phyloP scores from a whole-genome alignment of 2,888 invertebrate genomes.

The Hylaea fasciaria region DNA sequence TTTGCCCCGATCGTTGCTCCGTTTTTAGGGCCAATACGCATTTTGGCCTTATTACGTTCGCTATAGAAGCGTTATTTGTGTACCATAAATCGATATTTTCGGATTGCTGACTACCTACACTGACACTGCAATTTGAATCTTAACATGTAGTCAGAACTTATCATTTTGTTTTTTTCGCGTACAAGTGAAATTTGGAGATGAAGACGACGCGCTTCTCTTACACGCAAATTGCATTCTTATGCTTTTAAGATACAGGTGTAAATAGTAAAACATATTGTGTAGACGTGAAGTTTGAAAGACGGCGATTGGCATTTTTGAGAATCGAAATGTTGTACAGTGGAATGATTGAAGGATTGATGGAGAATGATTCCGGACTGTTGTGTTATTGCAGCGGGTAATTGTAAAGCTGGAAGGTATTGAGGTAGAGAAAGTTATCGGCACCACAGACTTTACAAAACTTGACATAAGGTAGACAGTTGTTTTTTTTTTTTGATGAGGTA shows the following conservation, averaged over 20 bases:
- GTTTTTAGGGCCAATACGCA: constrained; percentile 30
- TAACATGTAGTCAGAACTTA: not conserved
- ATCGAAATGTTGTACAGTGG: constrained; percentile 17
- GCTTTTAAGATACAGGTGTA: constrained; percentile 9
- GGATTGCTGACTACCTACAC: not conserved
- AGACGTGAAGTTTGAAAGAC: constrained; percentile 18
- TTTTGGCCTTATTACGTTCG: constrained; percentile 1
- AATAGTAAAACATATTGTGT: constrained; percentile 12
- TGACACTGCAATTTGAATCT: not conserved
- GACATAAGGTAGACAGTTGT: too few species aligned
- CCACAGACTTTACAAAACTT: too few species aligned
- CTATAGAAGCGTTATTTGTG: not conserved
- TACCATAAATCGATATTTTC: not conserved
- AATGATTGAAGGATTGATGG: constrained; percentile 20
- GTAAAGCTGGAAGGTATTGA: not conserved
- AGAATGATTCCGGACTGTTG: constrained; percentile 9
- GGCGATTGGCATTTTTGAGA: constrained; percentile 19
- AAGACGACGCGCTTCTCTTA: not conserved
- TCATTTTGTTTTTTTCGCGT: not conserved
- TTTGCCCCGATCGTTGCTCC: constrained; percentile 46
- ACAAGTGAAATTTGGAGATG: constrained; percentile 6
- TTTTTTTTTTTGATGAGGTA: too few species aligned
- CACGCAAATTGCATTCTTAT: constrained; percentile 10
- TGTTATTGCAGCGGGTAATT: constrained; percentile 2
- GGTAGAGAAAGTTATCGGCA: too few species aligned